phyloP scores from a whole-genome alignment of 2,113 vertebrate species.

The Dromaius novaehollandiae region DNA sequence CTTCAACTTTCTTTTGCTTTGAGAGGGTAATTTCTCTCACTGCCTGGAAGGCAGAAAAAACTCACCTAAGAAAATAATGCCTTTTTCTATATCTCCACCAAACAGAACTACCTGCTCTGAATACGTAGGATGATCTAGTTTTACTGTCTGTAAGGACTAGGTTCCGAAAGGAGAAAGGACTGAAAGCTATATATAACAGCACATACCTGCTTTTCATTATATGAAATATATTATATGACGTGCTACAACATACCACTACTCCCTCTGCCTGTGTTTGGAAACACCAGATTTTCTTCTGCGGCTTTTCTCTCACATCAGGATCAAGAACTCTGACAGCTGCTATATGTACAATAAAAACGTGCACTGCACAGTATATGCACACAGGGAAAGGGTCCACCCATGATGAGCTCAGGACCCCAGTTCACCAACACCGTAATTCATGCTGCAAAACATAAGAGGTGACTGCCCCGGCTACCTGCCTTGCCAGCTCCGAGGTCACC shows the following conservation, averaged over 20 bases:
- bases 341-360: rapidly evolving
- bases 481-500: not conserved
- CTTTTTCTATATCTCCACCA: not conserved
- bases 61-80: rapidly evolving
- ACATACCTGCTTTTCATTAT: not conserved
- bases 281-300: not conserved
- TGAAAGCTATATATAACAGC: not conserved
- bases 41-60: not conserved
- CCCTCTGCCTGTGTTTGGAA: not conserved
- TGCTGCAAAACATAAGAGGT: too few relatives aligned
- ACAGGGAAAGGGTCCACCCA: not conserved
- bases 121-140: rapidly evolving
- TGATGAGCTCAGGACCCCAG: not conserved
- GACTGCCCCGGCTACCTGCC: not conserved
- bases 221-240: too few relatives aligned
- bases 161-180: not conserved
- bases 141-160: rapidly evolving
- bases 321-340: not conserved
- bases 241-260: not conserved
- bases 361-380: rapidly evolving
- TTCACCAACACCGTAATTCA: too few relatives aligned
- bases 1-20: not conserved
- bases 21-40: not conserved
- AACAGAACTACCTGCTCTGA: not conserved
- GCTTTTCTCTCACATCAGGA: not conserved